phyloP scores from a whole-genome alignment of 1,140 invertebrate genomes.

The Ericerus pela region DNA sequence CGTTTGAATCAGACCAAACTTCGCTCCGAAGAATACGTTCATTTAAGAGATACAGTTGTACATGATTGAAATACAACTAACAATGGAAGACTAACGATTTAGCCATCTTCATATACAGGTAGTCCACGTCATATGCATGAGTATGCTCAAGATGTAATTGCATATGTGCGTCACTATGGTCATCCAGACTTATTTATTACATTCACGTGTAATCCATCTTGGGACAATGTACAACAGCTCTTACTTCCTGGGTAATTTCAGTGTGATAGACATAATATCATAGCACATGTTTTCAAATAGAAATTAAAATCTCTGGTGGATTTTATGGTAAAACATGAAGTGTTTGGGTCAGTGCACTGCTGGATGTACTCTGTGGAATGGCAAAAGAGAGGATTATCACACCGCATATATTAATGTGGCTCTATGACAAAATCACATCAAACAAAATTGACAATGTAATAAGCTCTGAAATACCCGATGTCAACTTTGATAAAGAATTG shows the following conservation, averaged over 20 bases:
- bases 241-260: constrained; percentile 4
- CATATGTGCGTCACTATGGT: constrained; percentile 28
- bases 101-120: constrained; percentile 33
- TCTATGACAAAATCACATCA: constrained; percentile 28
- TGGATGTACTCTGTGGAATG: constrained; percentile 33
- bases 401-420: constrained; percentile 36
- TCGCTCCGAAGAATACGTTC: constrained; percentile 33
- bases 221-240: not conserved
- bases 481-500: constrained; percentile 28
- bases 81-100: constrained; percentile 23
- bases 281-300: constrained; percentile 30
- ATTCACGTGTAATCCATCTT: constrained; percentile 15
- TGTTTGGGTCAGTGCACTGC: constrained; percentile 27
- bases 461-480: constrained; percentile 38
- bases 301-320: constrained; percentile 32
- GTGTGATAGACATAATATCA: constrained; percentile 19
- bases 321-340: constrained; percentile 24
- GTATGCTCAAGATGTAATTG: constrained; percentile 32
- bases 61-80: not conserved
- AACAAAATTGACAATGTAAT: constrained; percentile 35
- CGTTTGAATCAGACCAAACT: constrained; percentile 33
- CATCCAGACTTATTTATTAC: constrained; percentile 30
- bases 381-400: constrained; percentile 34
- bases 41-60: constrained; percentile 28
- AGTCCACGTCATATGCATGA: constrained; percentile 32